A percentile compares a stretch with the other conserved stretches of the same genome.
Conservation (phyloP, 1,140 invertebrate species). For the Wiebesia pumilae region DNA sequence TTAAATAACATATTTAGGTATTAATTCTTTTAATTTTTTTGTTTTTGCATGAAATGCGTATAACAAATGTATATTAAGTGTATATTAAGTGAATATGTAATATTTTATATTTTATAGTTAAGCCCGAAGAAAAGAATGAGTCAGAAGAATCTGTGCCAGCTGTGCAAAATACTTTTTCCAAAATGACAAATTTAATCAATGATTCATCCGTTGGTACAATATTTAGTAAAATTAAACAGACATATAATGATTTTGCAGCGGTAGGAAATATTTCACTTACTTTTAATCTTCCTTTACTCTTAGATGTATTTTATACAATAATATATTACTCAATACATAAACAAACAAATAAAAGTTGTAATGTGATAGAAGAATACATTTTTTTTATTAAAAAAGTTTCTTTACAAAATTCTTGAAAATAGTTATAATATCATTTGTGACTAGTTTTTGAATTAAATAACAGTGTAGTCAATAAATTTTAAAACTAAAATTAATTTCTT, state of each 20-base stretch:
- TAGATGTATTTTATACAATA: no score
- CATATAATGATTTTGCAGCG: slow-evolving; percentile 60
- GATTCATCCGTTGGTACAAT: slow-evolving; percentile 57
- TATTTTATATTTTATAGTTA: slow-evolving; percentile 64
- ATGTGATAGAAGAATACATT: no score
- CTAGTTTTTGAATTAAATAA: no score
- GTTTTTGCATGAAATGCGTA: not conserved
- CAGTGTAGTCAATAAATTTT: no score
- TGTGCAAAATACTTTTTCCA: slow-evolving; percentile 63
- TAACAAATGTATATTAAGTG: no score
- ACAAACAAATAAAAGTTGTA: no score
- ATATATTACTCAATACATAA: no score
- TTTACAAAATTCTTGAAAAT: no score
- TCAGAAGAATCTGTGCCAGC: slow-evolving; percentile 61
- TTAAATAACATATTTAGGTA: no score
- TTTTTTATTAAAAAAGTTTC: no score
- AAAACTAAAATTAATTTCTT: slow-evolving; percentile 19
- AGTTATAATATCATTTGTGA: no score
- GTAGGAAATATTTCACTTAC: slow-evolving; percentile 55
- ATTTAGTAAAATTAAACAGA: slow-evolving; percentile 53
- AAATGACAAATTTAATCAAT: slow-evolving; percentile 59
- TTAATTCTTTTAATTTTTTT: not conserved
- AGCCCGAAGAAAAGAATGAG: slow-evolving; percentile 68
- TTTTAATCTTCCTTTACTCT: not conserved
- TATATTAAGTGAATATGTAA: no score